Evolutionary conservation across 1,140 invertebrate genomes (phyloP).

Genomic region (Drosophila fuyamai): DNA sequence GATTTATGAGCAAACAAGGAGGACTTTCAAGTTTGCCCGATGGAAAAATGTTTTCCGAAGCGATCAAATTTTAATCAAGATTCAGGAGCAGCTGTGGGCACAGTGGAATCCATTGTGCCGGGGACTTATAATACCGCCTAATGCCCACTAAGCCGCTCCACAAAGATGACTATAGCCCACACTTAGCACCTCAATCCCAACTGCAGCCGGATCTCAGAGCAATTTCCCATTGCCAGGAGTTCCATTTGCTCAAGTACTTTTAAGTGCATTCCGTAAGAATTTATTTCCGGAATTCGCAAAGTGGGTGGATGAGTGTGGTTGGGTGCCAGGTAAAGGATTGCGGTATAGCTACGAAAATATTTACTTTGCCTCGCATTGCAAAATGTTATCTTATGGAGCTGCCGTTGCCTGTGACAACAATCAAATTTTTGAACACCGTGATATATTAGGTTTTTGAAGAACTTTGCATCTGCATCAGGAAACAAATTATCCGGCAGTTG

Average conservation of each 20-base stretch:
- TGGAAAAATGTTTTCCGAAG: slow-evolving; percentile 33
- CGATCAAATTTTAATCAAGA: slow-evolving; percentile 52
- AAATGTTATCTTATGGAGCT: slow-evolving; percentile 11
- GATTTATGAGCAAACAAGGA: slow-evolving; percentile 55
- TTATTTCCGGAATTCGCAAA: slow-evolving; percentile 75
- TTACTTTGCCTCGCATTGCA: slow-evolving; percentile 25
- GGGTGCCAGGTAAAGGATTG: slow-evolving; percentile 13
- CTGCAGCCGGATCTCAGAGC: slow-evolving; percentile 14
- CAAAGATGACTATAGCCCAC: slow-evolving; percentile 11
- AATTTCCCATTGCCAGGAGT: slow-evolving; percentile 36
- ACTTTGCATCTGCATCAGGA: slow-evolving; percentile 23
- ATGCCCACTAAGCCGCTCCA: slow-evolving; percentile 48
- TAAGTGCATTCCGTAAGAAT: slow-evolving; percentile 72
- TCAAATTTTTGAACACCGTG: slow-evolving; percentile 8
- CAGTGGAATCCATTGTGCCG: too few relatives aligned
- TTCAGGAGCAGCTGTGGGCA: slow-evolving; percentile 12
- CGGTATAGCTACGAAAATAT: slow-evolving; percentile 55
- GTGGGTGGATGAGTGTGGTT: slow-evolving; percentile 6
- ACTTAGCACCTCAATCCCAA: slow-evolving; percentile 12
- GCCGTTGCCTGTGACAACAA: slow-evolving; percentile 5
- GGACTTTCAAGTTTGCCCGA: not conserved
- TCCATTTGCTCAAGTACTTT: slow-evolving; percentile 74
- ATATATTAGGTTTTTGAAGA: slow-evolving; percentile 14
- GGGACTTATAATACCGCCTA: slow-evolving; percentile 13
- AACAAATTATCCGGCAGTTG: slow-evolving; percentile 33